Evolutionary conservation across 2,888 invertebrate genomes (phyloP), one percentile per base, ranked within the genome.

Genomic region (Meliscaeva auricollis): DNA sequence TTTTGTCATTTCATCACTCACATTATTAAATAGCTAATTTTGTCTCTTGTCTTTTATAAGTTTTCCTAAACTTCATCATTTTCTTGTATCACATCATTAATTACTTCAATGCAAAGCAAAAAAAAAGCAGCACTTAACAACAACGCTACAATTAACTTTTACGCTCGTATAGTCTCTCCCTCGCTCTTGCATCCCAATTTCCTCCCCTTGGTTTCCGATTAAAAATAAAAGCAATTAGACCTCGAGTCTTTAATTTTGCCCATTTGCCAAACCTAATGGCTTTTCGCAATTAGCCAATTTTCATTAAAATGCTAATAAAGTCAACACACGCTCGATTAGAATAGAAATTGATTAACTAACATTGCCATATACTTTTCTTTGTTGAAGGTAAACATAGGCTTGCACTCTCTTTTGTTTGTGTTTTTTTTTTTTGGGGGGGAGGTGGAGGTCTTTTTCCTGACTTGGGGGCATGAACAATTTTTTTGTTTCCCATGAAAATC

Each of bases 221-320:
- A 41, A 50, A 48, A 50, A 52, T 64, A 50, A 72, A 60, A 72
- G 58, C 41, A 83, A 73, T 83, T 56, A 78, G 41, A 60, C 2
- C 35, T 35, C 4, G 44, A 60, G 72, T 72, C 66, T 20, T 60
- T 78, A 73, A 78, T 78, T 69, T 62, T 56, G 20, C 62, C 62
- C 35, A 52, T 79, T 56, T 46, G 17, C 56, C 26, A 20, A 44
- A 26, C 26, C 15, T 48, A 54, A 41, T 52, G 52, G 32, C 56
- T 50, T 69, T 68, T 73, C 44, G 74, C 83, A 85, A 81, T 77
- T 81, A 81, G 85, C 72, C 72, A 77, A 81, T 85, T 85, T 81
- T 81, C 85, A 85, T 85, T 77, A 85, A 81, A 85, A 85, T 85
- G 81, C 68, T 80, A 85, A 81, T 85, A 85, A 85, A 81, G 76